Conservation (phyloP, 2,113 vertebrate genomes). For the Antechinus flavipes region DNA sequence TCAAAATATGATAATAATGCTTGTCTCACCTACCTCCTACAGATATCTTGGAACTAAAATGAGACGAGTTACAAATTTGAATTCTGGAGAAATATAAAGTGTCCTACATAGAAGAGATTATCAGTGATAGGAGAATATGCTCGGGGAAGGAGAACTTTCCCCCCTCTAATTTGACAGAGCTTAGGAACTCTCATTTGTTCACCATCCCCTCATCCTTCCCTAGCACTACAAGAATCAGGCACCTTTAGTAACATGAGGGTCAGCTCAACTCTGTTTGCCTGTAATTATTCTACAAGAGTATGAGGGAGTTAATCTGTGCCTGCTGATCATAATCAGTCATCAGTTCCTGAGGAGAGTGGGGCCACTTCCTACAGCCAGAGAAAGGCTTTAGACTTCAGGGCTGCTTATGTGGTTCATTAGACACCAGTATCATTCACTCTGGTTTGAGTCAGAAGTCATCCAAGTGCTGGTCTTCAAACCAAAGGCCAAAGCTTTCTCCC, state of each 20-base stretch:
- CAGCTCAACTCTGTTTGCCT: slow-evolving; percentile 33
- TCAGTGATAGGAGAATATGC: slow-evolving; percentile 32
- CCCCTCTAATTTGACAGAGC: slow-evolving; percentile 1
- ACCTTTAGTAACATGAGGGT: not conserved
- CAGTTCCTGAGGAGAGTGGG: slow-evolving; percentile 40
- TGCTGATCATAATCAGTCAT: slow-evolving; percentile 61
- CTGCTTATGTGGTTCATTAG: slow-evolving; percentile 63
- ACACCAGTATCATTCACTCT: slow-evolving; percentile 68
- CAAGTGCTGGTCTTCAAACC: slow-evolving; percentile 69
- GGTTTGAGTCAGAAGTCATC: slow-evolving; percentile 70
- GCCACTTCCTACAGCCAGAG: slow-evolving; percentile 58
- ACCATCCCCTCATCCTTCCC: not conserved
- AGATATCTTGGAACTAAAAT: not conserved
- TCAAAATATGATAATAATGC: slow-evolving; percentile 7
- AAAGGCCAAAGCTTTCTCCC: slow-evolving; percentile 58
- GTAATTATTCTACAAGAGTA: not conserved
- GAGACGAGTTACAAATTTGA: not conserved
- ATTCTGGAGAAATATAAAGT: slow-evolving; percentile 44
- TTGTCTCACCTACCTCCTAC: not conserved
- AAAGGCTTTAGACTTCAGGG: slow-evolving; percentile 56
- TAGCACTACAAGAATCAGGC: not conserved
- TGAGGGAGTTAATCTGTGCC: not conserved
- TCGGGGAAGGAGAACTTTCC: not conserved
- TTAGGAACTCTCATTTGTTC: slow-evolving; percentile 11
- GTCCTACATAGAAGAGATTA: slow-evolving; percentile 13